These are phyloP conservation scores for Smutsia temminckii DNA, from an alignment of 2,797 vertebrate species.

Conservation along the genomic window DNA sequence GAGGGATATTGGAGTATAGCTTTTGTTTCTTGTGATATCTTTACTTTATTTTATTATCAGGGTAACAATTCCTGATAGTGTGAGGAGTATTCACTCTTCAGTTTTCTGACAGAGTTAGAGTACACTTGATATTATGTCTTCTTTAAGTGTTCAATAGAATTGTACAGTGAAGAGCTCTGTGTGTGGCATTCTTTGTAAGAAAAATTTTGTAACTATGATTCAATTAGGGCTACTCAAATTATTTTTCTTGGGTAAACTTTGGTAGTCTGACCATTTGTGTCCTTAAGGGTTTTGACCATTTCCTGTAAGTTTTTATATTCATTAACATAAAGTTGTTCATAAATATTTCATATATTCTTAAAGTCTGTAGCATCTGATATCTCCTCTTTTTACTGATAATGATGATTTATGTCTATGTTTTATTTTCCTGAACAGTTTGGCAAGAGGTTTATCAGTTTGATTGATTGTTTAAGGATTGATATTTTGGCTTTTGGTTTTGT, in stretches of 20 bases:
- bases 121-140: neutral
- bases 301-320: neutral
- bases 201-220: neutral
- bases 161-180: neutral
- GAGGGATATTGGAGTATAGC: neutral
- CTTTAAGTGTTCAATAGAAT: neutral
- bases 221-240: neutral
- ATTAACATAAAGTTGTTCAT: neutral
- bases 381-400: neutral
- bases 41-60: neutral
- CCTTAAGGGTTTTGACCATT: neutral
- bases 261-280: neutral
- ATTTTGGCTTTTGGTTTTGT: neutral
- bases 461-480: neutral
- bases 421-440: neutral
- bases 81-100: neutral
- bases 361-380: neutral
- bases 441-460: neutral
- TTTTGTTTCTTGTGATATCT: neutral
- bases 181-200: neutral
- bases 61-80: neutral
- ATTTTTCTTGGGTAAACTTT: neutral
- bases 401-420: neutral
- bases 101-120: neutral
- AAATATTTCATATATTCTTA: neutral